Percentiles rank a stretch among this genome's conserved stretches.
These are phyloP conservation scores for Myripristis murdjan DNA, from an alignment of 2,797 vertebrate species.

Conservation along the genomic window DNA sequence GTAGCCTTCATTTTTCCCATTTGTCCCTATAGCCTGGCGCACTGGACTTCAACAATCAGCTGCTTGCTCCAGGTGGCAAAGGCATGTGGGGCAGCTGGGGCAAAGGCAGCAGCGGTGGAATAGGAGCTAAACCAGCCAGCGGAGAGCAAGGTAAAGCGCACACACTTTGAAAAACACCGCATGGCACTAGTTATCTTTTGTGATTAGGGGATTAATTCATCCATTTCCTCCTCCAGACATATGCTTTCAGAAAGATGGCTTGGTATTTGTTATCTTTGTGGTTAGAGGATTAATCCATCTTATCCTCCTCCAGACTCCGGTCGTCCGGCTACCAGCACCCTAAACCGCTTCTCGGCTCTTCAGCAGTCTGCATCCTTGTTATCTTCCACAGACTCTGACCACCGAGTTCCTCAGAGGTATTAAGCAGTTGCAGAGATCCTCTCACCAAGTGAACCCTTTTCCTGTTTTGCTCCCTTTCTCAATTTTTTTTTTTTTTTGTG, in stretches of 20 bases:
- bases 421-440: constrained; percentile 19
- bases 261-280: neutral
- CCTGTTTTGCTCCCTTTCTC: neutral
- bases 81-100: constrained; percentile 94
- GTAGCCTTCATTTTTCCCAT: neutral
- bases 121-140: constrained; percentile 90
- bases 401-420: constrained; percentile 94
- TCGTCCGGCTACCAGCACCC: constrained; percentile 92
- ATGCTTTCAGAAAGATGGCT: neutral
- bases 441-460: neutral
- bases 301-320: constrained; percentile 83
- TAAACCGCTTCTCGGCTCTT: constrained; percentile 97
- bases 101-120: constrained; percentile 97
- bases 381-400: constrained; percentile 86
- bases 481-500: too few species aligned
- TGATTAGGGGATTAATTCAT: constrained; percentile 12
- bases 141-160: constrained; percentile 78
- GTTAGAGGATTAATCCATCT: constrained; percentile 2
- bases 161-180: neutral
- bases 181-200: neutral
- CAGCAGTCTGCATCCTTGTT: constrained; percentile 88
- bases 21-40: constrained; percentile 88
- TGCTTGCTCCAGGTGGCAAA: constrained; percentile 95
- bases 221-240: constrained; percentile 43
- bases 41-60: constrained; percentile 94